A percentile compares a stretch with the other conserved stretches of the same genome.
Evolutionary conservation across 2,113 vertebrate genomes (phyloP).

Genomic region (Poicephalus meyeri): DNA sequence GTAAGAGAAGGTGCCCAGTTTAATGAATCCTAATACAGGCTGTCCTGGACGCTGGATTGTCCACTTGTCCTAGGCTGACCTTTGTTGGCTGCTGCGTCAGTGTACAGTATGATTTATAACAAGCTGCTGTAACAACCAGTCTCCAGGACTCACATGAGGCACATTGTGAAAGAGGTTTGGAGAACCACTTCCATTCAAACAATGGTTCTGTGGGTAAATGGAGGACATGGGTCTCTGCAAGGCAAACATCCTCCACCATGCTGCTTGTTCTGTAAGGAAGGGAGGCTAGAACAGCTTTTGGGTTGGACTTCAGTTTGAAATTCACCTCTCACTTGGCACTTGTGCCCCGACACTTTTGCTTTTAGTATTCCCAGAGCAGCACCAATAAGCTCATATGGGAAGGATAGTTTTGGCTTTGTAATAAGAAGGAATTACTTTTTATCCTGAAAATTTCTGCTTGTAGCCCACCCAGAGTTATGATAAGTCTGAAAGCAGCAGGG

Average conservation of each 20-base stretch:
- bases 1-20: neutral
- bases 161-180: neutral
- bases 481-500: neutral
- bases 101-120: neutral
- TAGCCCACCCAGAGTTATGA: neutral
- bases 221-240: neutral
- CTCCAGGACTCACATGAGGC: neutral
- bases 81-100: neutral
- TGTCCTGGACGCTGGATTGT: neutral
- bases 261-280: neutral
- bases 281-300: neutral
- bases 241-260: neutral
- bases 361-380: neutral
- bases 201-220: accelerated
- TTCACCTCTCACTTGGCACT: neutral
- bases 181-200: neutral
- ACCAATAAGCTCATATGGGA: neutral
- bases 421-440: neutral
- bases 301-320: neutral
- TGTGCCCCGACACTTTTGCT: neutral
- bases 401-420: neutral
- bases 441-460: neutral
- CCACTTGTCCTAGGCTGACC: neutral
- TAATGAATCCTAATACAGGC: neutral
- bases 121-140: neutral